Base-by-base conservation (phyloP, 2,113 vertebrate genomes). In the Neolamprologus fasciatus region DNA sequence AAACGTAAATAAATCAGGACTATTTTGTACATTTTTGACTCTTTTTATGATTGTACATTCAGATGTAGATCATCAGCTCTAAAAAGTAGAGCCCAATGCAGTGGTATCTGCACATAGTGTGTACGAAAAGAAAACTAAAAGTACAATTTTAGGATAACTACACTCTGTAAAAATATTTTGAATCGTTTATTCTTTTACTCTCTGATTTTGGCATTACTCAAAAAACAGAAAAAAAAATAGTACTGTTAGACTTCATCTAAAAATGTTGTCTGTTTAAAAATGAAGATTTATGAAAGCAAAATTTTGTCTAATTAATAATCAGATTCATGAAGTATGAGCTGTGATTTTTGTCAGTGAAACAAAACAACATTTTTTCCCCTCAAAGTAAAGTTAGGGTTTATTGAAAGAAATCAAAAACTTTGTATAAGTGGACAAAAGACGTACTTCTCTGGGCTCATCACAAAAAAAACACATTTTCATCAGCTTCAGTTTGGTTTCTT, bases 401-500 rank as follows among this genome's bases (percentile, higher is more conserved):
- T 23, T 40, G 11, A 40, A 40, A 14, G 2, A 40, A 68, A 40
- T 40, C 63, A 40, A 3, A 68, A 71, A 21, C 12, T 2, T 71
- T 23, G n/a, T 9, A 42, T 42, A 42, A 71, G 66, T 21, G 19
- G n/a, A 40, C 35, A 1, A 71, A 68, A 40, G 35, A 4, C 3
- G 3, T 68, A 40, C 35, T 68, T 68, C 63, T 68, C 7, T 40
- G 35, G 63, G 35, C 63, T 40, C 63, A 9, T 40, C 35, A 40
- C 63, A 13, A 2, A 40, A 13, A 13, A 40, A 40, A 21, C 3
- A 71, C n/a, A 9, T 23, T 71, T 42, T 42, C 35, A 71, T 40
- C n/a, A 71, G 35, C 0, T 40, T 2, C 2, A 14, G 35, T 23
- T 42, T 71, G 5, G 12, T 23, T 4, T 42, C 0, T 0, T 1